Conservation (phyloP, 2,888 invertebrate genomes). For the Biston stratarius region DNA sequence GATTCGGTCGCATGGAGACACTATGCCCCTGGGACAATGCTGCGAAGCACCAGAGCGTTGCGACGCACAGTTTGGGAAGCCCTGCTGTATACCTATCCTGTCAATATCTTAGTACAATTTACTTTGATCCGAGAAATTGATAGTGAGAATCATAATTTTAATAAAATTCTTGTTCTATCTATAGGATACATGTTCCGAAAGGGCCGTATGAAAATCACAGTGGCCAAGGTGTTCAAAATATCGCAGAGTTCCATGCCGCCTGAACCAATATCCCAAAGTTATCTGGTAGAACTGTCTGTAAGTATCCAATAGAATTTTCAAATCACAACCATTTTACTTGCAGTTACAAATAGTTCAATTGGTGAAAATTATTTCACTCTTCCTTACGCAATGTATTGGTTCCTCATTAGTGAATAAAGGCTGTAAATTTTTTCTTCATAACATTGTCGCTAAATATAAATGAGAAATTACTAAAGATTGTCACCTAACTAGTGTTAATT, state of each 20-base stretch:
- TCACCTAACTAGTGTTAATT: too few species aligned
- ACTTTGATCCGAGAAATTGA: too few species aligned
- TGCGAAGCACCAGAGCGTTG: too few species aligned
- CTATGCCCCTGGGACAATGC: too few species aligned
- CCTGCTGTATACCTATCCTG: too few species aligned
- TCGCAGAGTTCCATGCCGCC: constrained; percentile 89
- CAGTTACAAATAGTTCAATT: neutral
- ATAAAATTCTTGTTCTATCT: constrained; percentile 29
- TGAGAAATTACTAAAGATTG: too few species aligned
- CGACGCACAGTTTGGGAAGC: too few species aligned
- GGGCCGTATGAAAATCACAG: constrained; percentile 98
- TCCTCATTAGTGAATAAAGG: too few species aligned
- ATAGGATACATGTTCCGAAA: constrained; percentile 96
- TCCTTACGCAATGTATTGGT: neutral
- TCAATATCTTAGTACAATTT: too few species aligned
- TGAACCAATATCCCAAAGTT: constrained; percentile 96
- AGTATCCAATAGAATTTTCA: constrained; percentile 50
- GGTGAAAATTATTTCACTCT: neutral
- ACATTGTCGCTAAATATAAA: too few species aligned
- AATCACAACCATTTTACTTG: neutral
- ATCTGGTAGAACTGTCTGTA: constrained; percentile 96
- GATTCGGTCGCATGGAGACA: too few species aligned
- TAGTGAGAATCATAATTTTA: neutral
- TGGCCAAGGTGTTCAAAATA: constrained; percentile 97
- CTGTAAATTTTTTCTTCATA: too few species aligned